A percentile compares a stretch with the other conserved stretches of the same genome.
phyloP scores from a whole-genome alignment of 2,113 vertebrate genomes.

The Hemibagrus wyckioides region DNA sequence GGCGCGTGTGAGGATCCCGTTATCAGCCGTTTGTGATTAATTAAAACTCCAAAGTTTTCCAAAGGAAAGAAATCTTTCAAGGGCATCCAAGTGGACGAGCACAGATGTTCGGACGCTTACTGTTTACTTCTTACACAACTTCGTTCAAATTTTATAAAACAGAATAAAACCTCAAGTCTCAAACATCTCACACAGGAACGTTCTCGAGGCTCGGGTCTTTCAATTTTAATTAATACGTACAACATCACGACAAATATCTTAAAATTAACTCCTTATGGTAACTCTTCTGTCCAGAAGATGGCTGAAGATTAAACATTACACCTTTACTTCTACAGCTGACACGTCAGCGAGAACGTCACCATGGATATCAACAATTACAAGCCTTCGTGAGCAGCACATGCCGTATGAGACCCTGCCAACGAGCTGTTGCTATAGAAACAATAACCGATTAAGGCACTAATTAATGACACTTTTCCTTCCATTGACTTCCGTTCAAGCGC shows the following conservation, averaged over 20 bases:
- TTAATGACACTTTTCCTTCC: too few relatives aligned
- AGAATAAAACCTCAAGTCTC: not conserved
- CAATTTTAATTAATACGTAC: not conserved
- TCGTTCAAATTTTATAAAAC: not conserved
- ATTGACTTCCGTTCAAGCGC: too few relatives aligned
- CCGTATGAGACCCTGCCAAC: too few relatives aligned
- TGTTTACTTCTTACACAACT: not conserved
- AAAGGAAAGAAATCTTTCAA: conserved; percentile 9
- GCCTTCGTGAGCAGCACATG: not conserved
- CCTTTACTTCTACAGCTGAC: not conserved
- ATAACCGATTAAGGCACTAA: not conserved
- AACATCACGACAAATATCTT: not conserved
- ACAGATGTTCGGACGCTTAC: conserved; percentile 20
- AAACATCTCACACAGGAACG: not conserved
- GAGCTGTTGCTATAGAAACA: not conserved
- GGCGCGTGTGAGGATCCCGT: conserved; percentile 1
- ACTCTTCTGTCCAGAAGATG: too few relatives aligned
- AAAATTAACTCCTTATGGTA: too few relatives aligned
- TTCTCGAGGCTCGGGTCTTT: not conserved
- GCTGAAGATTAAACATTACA: too few relatives aligned
- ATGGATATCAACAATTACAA: not conserved
- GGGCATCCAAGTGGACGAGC: conserved; percentile 2
- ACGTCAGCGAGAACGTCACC: not conserved
- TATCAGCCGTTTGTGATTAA: not conserved
- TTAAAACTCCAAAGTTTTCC: not conserved